These are phyloP conservation scores for Sciurus carolinensis DNA, from an alignment of 2,797 vertebrate genomes.

Conservation along the genomic window DNA sequence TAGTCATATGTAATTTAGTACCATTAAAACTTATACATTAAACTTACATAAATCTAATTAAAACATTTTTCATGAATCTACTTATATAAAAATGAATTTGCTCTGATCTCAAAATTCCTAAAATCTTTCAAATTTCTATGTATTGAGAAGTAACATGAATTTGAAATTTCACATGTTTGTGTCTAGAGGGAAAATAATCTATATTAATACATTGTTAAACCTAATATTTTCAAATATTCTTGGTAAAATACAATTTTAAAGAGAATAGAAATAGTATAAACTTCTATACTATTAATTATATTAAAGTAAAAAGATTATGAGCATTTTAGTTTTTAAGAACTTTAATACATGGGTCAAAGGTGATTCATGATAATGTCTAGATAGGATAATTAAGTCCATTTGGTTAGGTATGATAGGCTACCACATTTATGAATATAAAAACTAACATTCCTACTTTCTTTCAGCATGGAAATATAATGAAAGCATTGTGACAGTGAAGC, in stretches of 20 bases:
- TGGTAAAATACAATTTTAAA: background rate
- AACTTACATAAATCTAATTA: conserved; percentile 3
- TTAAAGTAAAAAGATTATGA: background rate
- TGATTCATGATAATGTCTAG: background rate
- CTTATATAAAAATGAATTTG: background rate
- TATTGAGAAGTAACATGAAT: conserved; percentile 32
- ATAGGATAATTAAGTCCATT: background rate
- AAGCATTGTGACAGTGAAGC: background rate
- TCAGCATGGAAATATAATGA: background rate
- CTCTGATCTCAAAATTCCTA: background rate
- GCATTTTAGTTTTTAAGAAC: conserved; percentile 8
- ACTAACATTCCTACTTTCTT: background rate
- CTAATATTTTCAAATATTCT: background rate
- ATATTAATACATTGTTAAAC: background rate
- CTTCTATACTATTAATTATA: conserved; percentile 24
- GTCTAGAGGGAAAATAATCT: background rate
- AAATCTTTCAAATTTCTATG: background rate
- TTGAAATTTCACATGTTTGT: background rate
- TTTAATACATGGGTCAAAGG: background rate
- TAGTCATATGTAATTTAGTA: background rate
- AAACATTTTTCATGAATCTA: conserved; percentile 19
- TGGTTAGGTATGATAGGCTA: background rate
- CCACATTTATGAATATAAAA: background rate
- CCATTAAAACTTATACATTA: conserved; percentile 33
- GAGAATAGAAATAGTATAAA: background rate